Base-by-base conservation (phyloP, 2,888 invertebrate species). In the Lasioglossum figueresi region DNA sequence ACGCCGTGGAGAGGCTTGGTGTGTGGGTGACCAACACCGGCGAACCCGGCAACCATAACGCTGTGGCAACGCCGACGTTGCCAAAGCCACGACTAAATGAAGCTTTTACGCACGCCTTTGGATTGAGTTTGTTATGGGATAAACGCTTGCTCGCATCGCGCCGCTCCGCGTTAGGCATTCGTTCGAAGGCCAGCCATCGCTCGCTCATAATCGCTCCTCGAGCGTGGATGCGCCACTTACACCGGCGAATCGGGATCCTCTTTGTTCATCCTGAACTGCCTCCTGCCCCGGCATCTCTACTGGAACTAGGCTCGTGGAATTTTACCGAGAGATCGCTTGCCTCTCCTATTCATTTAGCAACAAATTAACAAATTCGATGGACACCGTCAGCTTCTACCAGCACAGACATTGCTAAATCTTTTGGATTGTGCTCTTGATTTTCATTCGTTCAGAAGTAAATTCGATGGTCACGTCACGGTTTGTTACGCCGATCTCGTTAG, bases 121-220 rank as follows among this genome's bases (percentile, higher is more conserved):
- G 90, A 93, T 93, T 92, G 92, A 93, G 93, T 94, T 93, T 92
- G 92, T 91, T 92, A 91, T 90, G 90, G 90, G 91, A 92, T 93
- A 91, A 91, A 92, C 93, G 92, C 92, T 92, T 63, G 63, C 63
- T 63, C 90, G 88, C 84, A 88, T 84, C 80, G 87, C 79, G 77
- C 82, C 85, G 81, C 76, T 43, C 79, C 78, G 81, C 76, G 90
- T 84, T 84, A 84, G 83, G 88, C 89, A 79, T 86, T 86, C 82
- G 85, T 72, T 77, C 78, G 73, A 80, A 79, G 80, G 73, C 78
- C 80, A 74, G 79, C 88, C 86, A 84, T 86, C 80, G 84, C 81
- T 74, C 84, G 81, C 76, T 72, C 76, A 89, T 90, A 90, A 90
- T 90, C 89, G 88, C 80, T 86, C 81, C 89, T 86, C 83, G 82